Evolutionary conservation across 2,888 invertebrate genomes (phyloP), one percentile per base, ranked within the genome.

Genomic region (Eurois occulta): DNA sequence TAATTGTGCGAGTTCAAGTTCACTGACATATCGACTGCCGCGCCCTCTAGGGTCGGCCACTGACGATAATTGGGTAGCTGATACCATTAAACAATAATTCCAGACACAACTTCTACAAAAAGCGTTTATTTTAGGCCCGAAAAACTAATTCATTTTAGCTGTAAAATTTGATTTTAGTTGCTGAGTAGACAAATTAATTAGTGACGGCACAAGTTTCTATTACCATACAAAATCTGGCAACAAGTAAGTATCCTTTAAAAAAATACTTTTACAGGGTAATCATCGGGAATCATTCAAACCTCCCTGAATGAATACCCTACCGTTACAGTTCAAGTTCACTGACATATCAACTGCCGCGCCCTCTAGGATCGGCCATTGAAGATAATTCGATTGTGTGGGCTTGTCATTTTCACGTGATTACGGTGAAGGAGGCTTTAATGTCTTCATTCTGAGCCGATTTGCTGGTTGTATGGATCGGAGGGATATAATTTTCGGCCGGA

Each of bases 1-100:
- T 89, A 91, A 91, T 91, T 92, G 87, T 80, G 52, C 55, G 83
- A 80, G 86, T 92, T 93, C 94, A 94, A 94, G 94, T 92, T 94
- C 94, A 94, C 90, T 91, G 94, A 94, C 94, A 94, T 88, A 91
- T 91, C 92, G 92, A 92, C 91, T 86, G 88, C 86, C 81, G 80
- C 86, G 82, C 87, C 87, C 77, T 83, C 77, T 75, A 81, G 75
- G 77, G 80, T 75, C 79, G 64, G 18, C 21, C 24, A 32, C 65
- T 28, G 55, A 72, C 62, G 48, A 69, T 85, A 41, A 89, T 72
- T 83, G 75, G 86, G 81, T 87, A 93, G 93, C 90, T 91, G 94
- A 93, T 60, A 60, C 8, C 16, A 28, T n/a, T 13, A 28, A 28
- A 16, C 7, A 18, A 32, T 60, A 8, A 60, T 60, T 60, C 16